Conservation (phyloP, 2,113 vertebrate species). For the Genyomyrus donnyi region DNA sequence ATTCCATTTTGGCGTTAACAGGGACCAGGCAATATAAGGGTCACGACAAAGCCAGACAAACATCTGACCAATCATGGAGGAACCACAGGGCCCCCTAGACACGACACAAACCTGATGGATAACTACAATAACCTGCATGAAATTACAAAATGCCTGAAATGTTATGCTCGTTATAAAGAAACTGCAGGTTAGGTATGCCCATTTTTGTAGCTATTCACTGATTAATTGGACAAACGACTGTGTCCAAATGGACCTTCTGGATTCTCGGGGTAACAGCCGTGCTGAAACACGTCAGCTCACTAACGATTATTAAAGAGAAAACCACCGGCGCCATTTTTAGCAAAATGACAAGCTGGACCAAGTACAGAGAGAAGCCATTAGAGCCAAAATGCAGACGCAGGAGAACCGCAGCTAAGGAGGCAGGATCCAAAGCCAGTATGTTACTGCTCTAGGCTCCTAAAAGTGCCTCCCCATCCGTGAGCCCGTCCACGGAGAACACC, state of each 20-base stretch:
- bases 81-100: neutral
- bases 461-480: neutral
- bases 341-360: neutral
- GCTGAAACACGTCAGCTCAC: neutral
- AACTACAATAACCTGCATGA: neutral
- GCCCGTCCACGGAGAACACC: neutral
- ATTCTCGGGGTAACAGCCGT: neutral
- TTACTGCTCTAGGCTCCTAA: neutral
- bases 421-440: neutral
- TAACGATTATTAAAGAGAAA: neutral
- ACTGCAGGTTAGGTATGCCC: neutral
- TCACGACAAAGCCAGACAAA: neutral
- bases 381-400: neutral
- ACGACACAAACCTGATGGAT: neutral
- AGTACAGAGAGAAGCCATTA: neutral
- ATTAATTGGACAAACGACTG: neutral
- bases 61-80: neutral
- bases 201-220: conserved; percentile 1
- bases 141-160: neutral
- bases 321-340: neutral
- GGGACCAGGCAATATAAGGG: neutral
- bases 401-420: neutral
- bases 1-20: neutral
- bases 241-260: neutral
- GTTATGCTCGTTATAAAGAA: neutral